These are phyloP conservation scores for Matsumyia berberina DNA, from an alignment of 2,888 invertebrate genomes.

Conservation along the genomic window DNA sequence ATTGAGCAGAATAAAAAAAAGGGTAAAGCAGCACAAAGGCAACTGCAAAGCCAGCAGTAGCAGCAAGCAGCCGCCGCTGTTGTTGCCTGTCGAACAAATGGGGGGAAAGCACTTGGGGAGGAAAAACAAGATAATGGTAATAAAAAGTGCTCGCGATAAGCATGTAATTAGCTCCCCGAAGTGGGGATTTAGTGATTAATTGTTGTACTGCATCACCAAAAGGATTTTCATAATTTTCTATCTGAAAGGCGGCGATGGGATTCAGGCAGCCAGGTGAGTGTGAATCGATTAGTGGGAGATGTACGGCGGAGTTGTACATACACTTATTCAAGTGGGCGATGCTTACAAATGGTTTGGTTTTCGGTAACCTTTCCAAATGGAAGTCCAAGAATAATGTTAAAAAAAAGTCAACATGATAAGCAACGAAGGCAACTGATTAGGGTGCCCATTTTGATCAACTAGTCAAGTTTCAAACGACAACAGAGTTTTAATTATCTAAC, in stretches of 20 bases:
- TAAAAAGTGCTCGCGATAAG: constrained; percentile 73
- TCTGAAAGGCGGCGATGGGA: background rate
- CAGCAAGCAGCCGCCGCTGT: constrained; percentile 14
- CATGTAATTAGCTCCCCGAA: constrained; percentile 74
- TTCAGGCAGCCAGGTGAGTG: constrained; percentile 21
- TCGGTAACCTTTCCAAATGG: no score
- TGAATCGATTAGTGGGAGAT: constrained; percentile 36
- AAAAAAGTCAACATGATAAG: no score
- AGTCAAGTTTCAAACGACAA: no score
- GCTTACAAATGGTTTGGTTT: background rate
- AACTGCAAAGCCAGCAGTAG: constrained; percentile 34
- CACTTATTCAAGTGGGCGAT: background rate
- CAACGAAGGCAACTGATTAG: no score
- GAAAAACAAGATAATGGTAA: constrained; percentile 54
- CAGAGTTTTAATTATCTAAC: no score
- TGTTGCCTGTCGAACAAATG: constrained; percentile 12
- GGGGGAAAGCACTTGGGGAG: constrained; percentile 28
- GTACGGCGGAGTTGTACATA: constrained; percentile 19
- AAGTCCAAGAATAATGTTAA: no score
- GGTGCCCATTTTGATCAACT: no score
- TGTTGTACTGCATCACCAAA: constrained; percentile 64
- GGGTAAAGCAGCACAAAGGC: constrained; percentile 55
- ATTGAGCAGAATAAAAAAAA: constrained; percentile 56
- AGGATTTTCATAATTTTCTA: constrained; percentile 60
- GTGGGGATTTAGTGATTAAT: constrained; percentile 72